These are phyloP conservation scores for Pocota personata DNA, from an alignment of 2,888 invertebrate genomes.

Conservation along the genomic window DNA sequence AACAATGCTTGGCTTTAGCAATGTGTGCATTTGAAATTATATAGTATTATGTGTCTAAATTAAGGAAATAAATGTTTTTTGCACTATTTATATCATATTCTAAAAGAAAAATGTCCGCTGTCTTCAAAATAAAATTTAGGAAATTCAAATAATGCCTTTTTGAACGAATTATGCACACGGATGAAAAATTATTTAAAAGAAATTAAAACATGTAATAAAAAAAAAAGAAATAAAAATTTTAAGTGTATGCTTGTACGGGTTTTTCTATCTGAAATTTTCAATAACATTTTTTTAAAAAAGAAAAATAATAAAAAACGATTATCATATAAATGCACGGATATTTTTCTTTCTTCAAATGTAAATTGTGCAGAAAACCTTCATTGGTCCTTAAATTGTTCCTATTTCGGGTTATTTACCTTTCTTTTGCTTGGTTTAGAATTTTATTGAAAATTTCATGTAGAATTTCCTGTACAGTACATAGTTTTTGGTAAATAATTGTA, in stretches of 20 bases:
- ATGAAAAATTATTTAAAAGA: not conserved
- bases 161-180: conserved; percentile 45
- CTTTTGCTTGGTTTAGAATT: conserved; percentile 18
- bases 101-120: conserved; percentile 56
- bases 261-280: conserved; percentile 71
- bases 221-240: conserved; percentile 23
- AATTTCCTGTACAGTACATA: conserved; percentile 34
- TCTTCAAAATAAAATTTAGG: conserved; percentile 13
- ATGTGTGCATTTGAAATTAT: conserved; percentile 62
- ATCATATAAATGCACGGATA: conserved; percentile 55
- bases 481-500: conserved; percentile 28
- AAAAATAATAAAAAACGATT: no score
- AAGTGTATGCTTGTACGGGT: conserved; percentile 46
- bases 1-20: conserved; percentile 63
- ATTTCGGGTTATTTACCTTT: not conserved
- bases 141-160: conserved; percentile 14
- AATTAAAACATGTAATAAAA: conserved; percentile 9
- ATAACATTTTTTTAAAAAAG: conserved; percentile 29
- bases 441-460: conserved; percentile 70
- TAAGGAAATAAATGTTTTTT: conserved; percentile 64
- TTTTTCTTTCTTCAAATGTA: conserved; percentile 40
- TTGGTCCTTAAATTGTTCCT: not conserved
- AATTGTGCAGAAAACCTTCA: conserved; percentile 55
- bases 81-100: conserved; percentile 34
- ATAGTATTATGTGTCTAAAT: conserved; percentile 32